Base-by-base conservation (phyloP, 2,113 vertebrate species). In the Cardinalis cardinalis region DNA sequence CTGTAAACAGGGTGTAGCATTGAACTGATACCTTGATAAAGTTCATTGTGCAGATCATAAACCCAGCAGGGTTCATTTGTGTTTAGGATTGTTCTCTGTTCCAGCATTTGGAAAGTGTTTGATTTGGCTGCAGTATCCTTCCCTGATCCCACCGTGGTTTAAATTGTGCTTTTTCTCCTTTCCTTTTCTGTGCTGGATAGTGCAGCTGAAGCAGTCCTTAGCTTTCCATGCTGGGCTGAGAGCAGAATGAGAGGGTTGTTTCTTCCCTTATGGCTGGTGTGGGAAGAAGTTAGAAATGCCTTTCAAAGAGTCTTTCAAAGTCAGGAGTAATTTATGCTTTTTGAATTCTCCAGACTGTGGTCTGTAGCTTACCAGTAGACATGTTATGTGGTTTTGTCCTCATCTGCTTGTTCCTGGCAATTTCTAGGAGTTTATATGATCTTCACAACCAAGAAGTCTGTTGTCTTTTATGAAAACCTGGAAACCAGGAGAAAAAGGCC, bases 61-160 rank as follows among this genome's bases (percentile, higher is more conserved):
- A 95, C 71, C 26, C 89, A 80, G 66, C 84, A 90, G 90, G 92
- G 36, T 94, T 89, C 71, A 59, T 83, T 93, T 95, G 74, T 93
- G 59, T 83, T 83, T 89, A 72, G 74, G 72, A 59, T 26, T 59
- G 43, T 49, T 29, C 87, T 94, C 81, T 92, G 60, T 87, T 95
- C 74, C 87, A 89, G 68, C 56, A 64, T 80, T 92, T 89, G 72
- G 24, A 44, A 94, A 92, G 31, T 94, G 91, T 95, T 96, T 95
- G 81, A 76, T 94, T 95, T 96, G 92, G 95, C 95, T 64, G 32
- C 64, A 56, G 70, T 69, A 74, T 82, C 41, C 36, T n/a, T 79
- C 68, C 17, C 23, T 0, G 48, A 78, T 94, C 70, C 78, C 84
- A 90, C 75, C n/a, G 60, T 87, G 18, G 18, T 90, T 84, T 84